Evolutionary conservation across 2,797 vertebrate genomes (phyloP).

Genomic region (Lepidocolaptes lacrymiger): DNA sequence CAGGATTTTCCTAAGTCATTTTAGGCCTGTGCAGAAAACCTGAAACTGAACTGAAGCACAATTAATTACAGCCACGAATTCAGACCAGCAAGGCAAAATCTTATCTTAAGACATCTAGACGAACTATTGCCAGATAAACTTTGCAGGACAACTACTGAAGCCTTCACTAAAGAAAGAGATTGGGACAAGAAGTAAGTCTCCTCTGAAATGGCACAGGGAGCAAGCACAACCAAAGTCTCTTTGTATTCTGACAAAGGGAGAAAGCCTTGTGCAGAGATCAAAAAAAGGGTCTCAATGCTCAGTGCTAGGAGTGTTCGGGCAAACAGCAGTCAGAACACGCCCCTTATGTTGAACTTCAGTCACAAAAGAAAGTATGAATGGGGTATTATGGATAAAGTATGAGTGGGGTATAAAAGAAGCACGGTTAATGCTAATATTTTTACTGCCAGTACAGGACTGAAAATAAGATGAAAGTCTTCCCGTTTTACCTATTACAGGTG

Average conservation of each 20-base stretch:
- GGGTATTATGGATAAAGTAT: neutral
- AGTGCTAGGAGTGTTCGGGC: neutral
- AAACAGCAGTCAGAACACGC: neutral
- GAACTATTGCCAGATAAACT: neutral
- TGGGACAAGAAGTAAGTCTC: neutral
- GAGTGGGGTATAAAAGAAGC: neutral
- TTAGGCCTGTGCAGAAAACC: neutral
- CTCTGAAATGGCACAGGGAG: neutral
- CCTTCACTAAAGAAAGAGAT: neutral
- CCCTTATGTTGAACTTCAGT: neutral
- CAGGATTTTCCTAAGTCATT: neutral
- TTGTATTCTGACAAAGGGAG: neutral
- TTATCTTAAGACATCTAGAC: neutral
- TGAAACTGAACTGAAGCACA: neutral
- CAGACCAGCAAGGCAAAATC: neutral
- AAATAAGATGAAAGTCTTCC: neutral
- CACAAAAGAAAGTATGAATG: neutral
- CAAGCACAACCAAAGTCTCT: neutral
- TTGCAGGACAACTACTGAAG: neutral
- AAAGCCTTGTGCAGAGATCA: neutral
- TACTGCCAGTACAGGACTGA: neutral
- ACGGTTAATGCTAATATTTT: neutral
- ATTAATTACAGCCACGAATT: neutral
- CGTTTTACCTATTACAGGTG: neutral
- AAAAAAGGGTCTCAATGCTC: neutral